Base-by-base conservation (phyloP, 2,797 vertebrate species). In the Smutsia temminckii region DNA sequence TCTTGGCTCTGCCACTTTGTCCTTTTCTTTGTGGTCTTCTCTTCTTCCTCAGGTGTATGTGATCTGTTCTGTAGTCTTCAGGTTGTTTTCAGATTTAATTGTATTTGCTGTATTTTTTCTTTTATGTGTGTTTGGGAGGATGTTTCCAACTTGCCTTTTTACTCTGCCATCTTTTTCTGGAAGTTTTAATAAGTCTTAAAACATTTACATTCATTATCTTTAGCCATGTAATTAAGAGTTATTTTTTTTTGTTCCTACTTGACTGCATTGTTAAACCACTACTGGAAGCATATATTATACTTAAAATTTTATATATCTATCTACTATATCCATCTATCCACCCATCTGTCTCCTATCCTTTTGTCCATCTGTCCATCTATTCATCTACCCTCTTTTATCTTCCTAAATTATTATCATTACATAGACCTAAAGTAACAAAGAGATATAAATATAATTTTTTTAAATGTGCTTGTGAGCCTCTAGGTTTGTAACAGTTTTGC, bases 231-330 rank as follows among this genome's bases (percentile, higher is more conserved):
- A 95, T 79, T 57, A 81, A 46, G 23, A 40, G 32, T 34, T 42
- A n/a, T 14, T 84, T 32, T 78, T 72, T 77, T 72, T 77, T 87
- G 34, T 89, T 46, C 13, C 32, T 61, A 49, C 34, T 68, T 91
- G 20, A 37, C 20, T 78, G 8, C 23, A 69, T 53, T 95, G 6
- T 72, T 86, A 92, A 94, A 42, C 85, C 16, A 34, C 7, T 84
- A 59, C 3, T 57, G 23, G 40, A 87, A 85, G 4, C 16, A 37
- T 75, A 51, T 75, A 23, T 61, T 40, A 16, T 18, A 69, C 49
- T 86, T 91, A 69, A 18, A 87, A 68, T 57, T 74, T 94, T 93
- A 49, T 71, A 25, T 77, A 66, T 90, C 68, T 69, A 6, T 86
- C 9, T 79, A 75, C 13, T 66, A 1, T 71, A 34, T 34, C 40